These are phyloP conservation scores for Vanacampus margaritifer DNA, from an alignment of 2,113 vertebrate genomes.

Conservation along the genomic window DNA sequence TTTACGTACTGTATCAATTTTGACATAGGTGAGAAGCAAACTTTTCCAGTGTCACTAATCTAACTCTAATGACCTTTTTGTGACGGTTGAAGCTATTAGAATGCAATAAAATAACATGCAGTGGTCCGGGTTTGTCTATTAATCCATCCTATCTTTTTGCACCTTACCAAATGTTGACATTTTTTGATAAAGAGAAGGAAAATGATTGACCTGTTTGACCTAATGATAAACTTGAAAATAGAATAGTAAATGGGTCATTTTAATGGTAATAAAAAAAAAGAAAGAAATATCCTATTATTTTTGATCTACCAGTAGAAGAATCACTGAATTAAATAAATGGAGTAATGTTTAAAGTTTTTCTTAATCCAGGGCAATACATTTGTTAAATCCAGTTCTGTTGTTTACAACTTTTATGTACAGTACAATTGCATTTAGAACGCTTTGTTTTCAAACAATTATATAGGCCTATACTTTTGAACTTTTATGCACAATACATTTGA, in stretches of 20 bases:
- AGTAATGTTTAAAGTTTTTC: background rate
- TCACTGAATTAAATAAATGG: background rate
- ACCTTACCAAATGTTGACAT: too few species aligned
- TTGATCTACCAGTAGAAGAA: background rate
- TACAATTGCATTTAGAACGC: background rate
- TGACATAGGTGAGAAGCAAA: too few species aligned
- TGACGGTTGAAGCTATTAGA: too few species aligned
- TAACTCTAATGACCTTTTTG: too few species aligned
- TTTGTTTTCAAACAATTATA: background rate
- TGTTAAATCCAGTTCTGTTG: background rate
- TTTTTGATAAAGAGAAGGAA: too few species aligned
- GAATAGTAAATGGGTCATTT: background rate
- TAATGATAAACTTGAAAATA: background rate
- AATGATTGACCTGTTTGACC: too few species aligned
- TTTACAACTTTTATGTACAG: background rate
- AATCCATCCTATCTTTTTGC: too few species aligned
- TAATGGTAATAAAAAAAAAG: background rate
- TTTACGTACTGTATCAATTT: too few species aligned
- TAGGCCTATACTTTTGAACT: background rate
- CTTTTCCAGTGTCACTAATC: too few species aligned
- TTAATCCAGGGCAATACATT: background rate
- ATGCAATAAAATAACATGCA: too few species aligned
- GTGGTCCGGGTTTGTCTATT: too few species aligned
- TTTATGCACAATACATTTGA: background rate
- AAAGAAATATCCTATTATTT: background rate